Base-by-base conservation (phyloP, 2,888 invertebrate species). In the Macropis europaea region DNA sequence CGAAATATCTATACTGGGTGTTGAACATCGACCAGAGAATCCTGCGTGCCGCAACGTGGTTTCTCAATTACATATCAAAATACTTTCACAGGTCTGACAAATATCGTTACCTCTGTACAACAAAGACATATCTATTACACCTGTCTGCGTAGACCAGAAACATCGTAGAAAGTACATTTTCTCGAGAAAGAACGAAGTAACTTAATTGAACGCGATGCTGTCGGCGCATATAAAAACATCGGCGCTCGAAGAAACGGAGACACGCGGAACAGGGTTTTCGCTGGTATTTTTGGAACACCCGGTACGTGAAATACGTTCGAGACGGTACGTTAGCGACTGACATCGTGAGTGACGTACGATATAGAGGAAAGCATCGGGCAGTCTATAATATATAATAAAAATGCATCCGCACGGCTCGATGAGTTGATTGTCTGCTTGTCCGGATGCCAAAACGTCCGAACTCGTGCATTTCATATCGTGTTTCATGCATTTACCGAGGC, bases 361-460 rank as follows among this genome's bases (percentile, higher is more conserved):
- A 86, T 84, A 86, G 84, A 86, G 86, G 85, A 86, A 87, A 87
- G 88, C 86, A 88, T 87, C 84, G 87, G 87, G 83, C 88, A 88
- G 89, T 89, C 88, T 89, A 90, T 90, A 90, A 90, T 89, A 89
- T 89, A 89, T 89, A 89, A 89, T 88, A 90, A 90, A 90, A 90
- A 90, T 90, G 89, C 89, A 89, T 88, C 89, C 86, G 82, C 89
- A 89, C 88, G 89, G 87, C 90, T 90, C 89, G 90, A 90, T 90
- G 89, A 89, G 89, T 89, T 90, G 90, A 90, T 90, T 89, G 90
- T 89, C 90, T 89, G 89, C 90, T 89, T 89, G 90, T 89, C 89
- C 87, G 87, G 85, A 89, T 89, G 90, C 89, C 89, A 90, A 89
- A 90, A 90, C 88, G 89, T 90, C 89, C 86, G 81, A 89, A 89